Conservation (phyloP, 2,797 vertebrate species). For the Rhinophrynus dorsalis region DNA sequence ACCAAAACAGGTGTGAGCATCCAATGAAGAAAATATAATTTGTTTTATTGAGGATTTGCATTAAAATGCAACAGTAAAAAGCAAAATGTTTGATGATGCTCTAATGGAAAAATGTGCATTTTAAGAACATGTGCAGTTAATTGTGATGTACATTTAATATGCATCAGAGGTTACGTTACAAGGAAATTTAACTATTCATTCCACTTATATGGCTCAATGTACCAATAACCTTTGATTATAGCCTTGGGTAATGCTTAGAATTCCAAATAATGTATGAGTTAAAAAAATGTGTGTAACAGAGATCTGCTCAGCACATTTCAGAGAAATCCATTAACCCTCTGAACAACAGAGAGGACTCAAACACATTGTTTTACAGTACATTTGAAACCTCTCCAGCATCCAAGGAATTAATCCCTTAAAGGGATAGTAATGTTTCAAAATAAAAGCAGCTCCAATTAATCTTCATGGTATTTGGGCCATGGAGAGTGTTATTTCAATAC, state of each 20-base stretch:
- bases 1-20: not conserved
- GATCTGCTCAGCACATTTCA: no score
- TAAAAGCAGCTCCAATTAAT: no score
- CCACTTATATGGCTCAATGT: not conserved
- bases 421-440: no score
- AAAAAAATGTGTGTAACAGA: no score
- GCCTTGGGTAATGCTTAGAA: not conserved
- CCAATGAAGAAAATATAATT: not conserved
- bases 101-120: conserved; percentile 1
- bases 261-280: not conserved
- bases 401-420: no score
- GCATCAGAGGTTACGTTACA: conserved; percentile 2
- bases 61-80: not conserved
- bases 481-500: no score
- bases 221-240: conserved; percentile 17
- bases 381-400: no score
- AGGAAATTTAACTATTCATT: not conserved
- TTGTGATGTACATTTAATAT: not conserved
- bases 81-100: not conserved
- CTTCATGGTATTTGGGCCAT: no score
- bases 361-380: no score
- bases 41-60: not conserved
- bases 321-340: no score
- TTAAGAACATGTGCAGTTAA: not conserved
- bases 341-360: no score